Evolutionary conservation across 2,113 vertebrate species (phyloP).

Genomic region (Tichodroma muraria): DNA sequence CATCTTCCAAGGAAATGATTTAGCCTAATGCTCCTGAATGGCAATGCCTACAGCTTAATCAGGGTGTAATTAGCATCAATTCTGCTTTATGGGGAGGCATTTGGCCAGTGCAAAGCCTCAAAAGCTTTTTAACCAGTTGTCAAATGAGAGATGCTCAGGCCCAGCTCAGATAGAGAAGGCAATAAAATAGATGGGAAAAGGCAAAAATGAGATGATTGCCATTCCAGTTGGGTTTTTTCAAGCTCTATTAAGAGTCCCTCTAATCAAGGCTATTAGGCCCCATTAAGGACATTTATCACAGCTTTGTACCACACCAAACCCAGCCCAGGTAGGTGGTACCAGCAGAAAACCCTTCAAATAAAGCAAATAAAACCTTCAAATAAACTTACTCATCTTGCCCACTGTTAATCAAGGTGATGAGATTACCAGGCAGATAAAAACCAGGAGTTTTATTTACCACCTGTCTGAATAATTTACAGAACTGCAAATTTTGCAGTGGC

Average conservation of each 20-base stretch:
- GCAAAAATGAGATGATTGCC: conserved; percentile 16
- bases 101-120: conserved; percentile 24
- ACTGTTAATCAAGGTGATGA: background rate
- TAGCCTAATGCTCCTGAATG: conserved; percentile 40
- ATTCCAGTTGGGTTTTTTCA: background rate
- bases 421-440: background rate
- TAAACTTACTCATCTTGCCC: background rate
- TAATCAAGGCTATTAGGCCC: background rate
- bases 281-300: background rate
- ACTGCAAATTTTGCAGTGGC: background rate
- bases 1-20: conserved; percentile 47
- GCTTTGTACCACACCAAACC: background rate
- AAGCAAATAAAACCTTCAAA: background rate
- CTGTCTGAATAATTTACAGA: background rate
- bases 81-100: conserved; percentile 39
- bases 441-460: background rate
- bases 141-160: background rate
- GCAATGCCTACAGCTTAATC: conserved; percentile 8
- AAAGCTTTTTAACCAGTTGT: conserved; percentile 30
- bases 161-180: background rate
- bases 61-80: conserved; percentile 51
- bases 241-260: background rate
- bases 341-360: background rate
- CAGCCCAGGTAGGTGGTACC: background rate
- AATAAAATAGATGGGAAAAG: conserved; percentile 26